Evolutionary conservation across 1,140 invertebrate species (phyloP).

Genomic region (Caenorhabditis briggsae): DNA sequence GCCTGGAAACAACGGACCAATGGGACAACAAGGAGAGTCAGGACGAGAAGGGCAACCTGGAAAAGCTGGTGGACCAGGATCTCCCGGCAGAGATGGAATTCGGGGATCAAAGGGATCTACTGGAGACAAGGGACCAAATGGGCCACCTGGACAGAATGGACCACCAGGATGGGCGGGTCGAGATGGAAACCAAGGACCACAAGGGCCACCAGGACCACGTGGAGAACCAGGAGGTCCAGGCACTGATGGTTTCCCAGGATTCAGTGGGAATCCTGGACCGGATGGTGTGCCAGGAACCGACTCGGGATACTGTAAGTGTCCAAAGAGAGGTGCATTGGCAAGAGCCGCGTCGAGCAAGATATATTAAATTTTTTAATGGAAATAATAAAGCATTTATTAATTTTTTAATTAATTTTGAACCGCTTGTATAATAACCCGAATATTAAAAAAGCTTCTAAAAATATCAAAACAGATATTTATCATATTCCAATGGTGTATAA

Average conservation of each 20-base stretch:
- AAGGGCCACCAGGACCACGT: constrained; percentile 31
- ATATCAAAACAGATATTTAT: not conserved
- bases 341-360: constrained; percentile 11
- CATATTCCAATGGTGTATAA: not conserved
- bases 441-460: no score
- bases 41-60: constrained; percentile 46
- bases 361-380: not conserved
- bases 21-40: constrained; percentile 53
- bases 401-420: no score
- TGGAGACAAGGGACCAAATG: constrained; percentile 53
- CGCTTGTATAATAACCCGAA: not conserved
- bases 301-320: constrained; percentile 38
- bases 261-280: constrained; percentile 33
- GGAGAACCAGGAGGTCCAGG: constrained; percentile 53
- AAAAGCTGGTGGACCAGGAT: constrained; percentile 47
- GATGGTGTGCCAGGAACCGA: constrained; percentile 18
- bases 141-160: constrained; percentile 51
- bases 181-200: constrained; percentile 33
- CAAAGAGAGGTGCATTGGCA: not conserved
- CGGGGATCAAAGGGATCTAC: constrained; percentile 53
- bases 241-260: constrained; percentile 49
- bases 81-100: constrained; percentile 14
- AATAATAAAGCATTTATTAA: not conserved
- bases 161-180: constrained; percentile 54
- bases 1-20: constrained; percentile 30